Evolutionary conservation across 2,113 vertebrate genomes (phyloP).

Genomic region (Cyanoderma ruficeps): DNA sequence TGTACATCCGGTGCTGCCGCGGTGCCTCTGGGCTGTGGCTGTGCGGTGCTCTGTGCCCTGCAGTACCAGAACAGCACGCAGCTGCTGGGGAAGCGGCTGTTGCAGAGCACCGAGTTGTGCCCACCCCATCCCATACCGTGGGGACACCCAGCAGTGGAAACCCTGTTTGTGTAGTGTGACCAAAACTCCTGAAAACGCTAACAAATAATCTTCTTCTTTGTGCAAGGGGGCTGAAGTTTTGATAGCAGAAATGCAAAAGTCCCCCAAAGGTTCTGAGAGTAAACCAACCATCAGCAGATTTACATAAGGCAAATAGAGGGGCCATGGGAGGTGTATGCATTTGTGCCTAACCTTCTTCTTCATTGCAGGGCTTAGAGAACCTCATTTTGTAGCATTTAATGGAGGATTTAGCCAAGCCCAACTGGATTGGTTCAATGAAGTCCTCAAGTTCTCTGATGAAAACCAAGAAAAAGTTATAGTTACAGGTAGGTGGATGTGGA

Average conservation of each 20-base stretch:
- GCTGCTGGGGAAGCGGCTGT: background rate
- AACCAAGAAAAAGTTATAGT: slow-evolving; percentile 86
- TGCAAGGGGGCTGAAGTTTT: background rate
- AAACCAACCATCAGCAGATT: background rate
- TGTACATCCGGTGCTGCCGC: accelerated
- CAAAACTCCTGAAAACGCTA: background rate
- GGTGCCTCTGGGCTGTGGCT: background rate
- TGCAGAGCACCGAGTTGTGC: background rate
- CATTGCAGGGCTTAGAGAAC: slow-evolving; percentile 73
- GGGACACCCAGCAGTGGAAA: background rate
- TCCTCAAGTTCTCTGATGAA: slow-evolving; percentile 83
- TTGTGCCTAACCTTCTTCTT: slow-evolving; percentile 20
- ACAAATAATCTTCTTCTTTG: background rate
- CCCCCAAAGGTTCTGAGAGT: background rate
- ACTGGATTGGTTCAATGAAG: slow-evolving; percentile 85
- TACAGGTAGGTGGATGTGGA: slow-evolving; percentile 79
- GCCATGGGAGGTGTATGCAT: no score
- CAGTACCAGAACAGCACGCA: no score
- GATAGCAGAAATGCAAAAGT: background rate
- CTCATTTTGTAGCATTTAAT: slow-evolving; percentile 87
- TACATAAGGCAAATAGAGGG: background rate
- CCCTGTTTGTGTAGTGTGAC: accelerated
- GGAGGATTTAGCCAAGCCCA: slow-evolving; percentile 90
- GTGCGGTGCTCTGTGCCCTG: background rate
- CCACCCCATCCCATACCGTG: accelerated